Evolutionary conservation across 2,113 vertebrate species (phyloP).

Genomic region (Ramphastos sulfuratus): DNA sequence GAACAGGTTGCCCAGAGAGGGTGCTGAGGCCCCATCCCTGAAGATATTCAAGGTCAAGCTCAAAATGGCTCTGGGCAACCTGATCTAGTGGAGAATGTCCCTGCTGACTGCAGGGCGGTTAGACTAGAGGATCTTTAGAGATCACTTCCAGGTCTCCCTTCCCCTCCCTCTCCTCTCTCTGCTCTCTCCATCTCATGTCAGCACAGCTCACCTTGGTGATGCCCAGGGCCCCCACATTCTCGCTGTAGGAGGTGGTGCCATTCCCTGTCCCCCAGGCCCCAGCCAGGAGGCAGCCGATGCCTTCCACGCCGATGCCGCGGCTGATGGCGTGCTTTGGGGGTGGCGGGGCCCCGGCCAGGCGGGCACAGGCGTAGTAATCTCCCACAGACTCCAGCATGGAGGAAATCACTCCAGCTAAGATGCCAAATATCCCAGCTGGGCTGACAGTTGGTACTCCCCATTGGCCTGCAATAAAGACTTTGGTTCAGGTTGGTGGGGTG

Average conservation of each 20-base stretch:
- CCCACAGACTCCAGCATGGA: conserved; percentile 97
- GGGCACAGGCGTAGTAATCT: conserved; percentile 94
- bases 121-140: no score
- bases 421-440: conserved; percentile 90
- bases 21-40: no score
- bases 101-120: no score
- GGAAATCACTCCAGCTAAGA: conserved; percentile 90
- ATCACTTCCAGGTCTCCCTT: no score
- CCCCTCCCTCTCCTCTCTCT: not conserved
- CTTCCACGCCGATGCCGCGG: conserved; percentile 92
- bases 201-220: conserved; percentile 87
- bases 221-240: conserved; percentile 91
- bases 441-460: conserved; percentile 94
- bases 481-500: not conserved
- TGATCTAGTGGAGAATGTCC: no score
- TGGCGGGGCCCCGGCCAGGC: conserved; percentile 87
- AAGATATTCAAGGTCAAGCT: no score
- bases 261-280: conserved; percentile 95
- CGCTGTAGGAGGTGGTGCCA: conserved; percentile 94
- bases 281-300: conserved; percentile 91
- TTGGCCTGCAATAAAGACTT: conserved; percentile 81
- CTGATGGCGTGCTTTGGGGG: conserved; percentile 91
- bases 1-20: no score
- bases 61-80: no score
- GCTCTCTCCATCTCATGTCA: rapidly evolving